Evolutionary conservation across 2,888 invertebrate genomes (phyloP), one percentile per base, ranked within the genome.

Genomic region (Trichogramma dendrolimi): DNA sequence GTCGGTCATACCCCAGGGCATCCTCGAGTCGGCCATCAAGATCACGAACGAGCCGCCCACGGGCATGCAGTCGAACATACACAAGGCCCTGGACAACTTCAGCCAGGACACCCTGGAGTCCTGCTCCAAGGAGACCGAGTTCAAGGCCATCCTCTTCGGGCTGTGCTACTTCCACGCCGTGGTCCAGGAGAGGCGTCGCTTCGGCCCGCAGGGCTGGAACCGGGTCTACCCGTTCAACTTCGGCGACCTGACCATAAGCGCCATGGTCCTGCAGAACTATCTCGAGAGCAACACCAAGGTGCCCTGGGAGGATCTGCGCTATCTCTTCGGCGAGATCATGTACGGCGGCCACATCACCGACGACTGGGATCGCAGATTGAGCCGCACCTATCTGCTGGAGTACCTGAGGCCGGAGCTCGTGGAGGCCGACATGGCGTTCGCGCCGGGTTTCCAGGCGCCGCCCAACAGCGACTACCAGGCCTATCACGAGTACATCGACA

Each of bases 271-370:
- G 14, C 91, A 84, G 78, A 96, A 96, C 80, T 96, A 96, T 79
- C 80, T 96, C 75, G 96, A 96, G 75, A 91, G 89, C 58, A 94
- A 92, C 72, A 86, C 85, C 49, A 87, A 88, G 69, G 90, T 95
- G 5, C 96, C 96, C 0, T 96, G 94, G 93, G 96, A 96, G 78
- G 96, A 96, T 81, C 80, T 96, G 70, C 85, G 96, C 1, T 96
- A 96, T 78, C 82, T 96, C 27, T 96, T 96, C 75, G 96, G 96
- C 0, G 96, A 96, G 81, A 96, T 96, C 70, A 96, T 96, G 96
- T 96, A 96, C 74, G 96, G 96, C 1, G 96, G 96, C 0, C 96
- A 96, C 75, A 96, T 96, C 71, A 96, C 96, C 0, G 96, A 96
- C 74, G 96, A 96, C 78, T 96, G 95, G 94, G 96, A 96, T 78